A percentile compares a stretch with the other conserved stretches of the same genome.
Evolutionary conservation across 2,113 vertebrate species (phyloP).

Genomic region (Nematolebias whitei): DNA sequence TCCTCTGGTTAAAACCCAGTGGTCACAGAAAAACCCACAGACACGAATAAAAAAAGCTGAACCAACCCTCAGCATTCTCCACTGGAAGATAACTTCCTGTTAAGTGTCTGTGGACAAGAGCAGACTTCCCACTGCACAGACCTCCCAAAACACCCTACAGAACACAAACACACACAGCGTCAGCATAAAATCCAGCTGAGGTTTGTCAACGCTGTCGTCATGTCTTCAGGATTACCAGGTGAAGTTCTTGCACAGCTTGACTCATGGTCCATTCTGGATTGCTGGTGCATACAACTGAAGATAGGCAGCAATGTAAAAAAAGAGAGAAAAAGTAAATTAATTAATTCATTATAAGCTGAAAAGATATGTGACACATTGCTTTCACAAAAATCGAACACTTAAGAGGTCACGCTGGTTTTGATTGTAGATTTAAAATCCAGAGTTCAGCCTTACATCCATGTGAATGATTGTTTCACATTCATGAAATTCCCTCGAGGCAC

Average conservation of each 20-base stretch:
- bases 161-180: slow-evolving; percentile 9
- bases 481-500: background rate
- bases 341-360: background rate
- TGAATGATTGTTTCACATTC: background rate
- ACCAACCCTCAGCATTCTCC: slow-evolving; percentile 89
- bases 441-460: slow-evolving; percentile 1
- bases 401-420: background rate
- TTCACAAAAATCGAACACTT: background rate
- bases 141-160: slow-evolving; percentile 90
- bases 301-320: background rate
- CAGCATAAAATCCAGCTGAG: background rate
- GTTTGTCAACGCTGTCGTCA: background rate
- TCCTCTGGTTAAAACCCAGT: too few species aligned
- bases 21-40: background rate
- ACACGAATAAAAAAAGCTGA: background rate
- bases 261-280: slow-evolving; percentile 95
- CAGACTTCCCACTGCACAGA: slow-evolving; percentile 89
- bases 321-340: background rate
- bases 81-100: slow-evolving; percentile 90
- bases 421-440: background rate
- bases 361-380: background rate
- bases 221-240: slow-evolving; percentile 82
- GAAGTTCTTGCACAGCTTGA: slow-evolving; percentile 89
- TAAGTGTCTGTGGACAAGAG: slow-evolving; percentile 92
- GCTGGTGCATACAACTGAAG: slow-evolving; percentile 87